Evolutionary conservation across 2,888 invertebrate species (phyloP), one percentile per base, ranked within the genome.

Genomic region (Hirtodrosophila trivittata): DNA sequence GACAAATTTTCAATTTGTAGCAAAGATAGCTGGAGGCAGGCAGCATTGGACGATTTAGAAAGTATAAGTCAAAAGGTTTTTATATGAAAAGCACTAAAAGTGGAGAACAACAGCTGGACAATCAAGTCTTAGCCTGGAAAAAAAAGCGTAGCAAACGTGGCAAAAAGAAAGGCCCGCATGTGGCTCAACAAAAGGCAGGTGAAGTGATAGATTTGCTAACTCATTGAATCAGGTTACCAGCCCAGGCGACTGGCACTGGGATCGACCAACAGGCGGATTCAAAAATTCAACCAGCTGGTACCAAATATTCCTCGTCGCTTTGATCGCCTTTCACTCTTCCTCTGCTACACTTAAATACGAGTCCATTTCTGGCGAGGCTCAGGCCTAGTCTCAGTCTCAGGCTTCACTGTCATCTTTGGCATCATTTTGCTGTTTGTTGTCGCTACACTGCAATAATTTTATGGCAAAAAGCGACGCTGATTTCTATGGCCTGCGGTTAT

Each of bases 201-300:
- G 42, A 60, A 45, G 58, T 80, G 77, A 78, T 83, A 83, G 78
- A 78, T 77, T 80, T 63, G 54, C 75, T 38, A 68, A 51, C 83
- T 70, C 70, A 76, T 64, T 71, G 68, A 78, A 78, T 78, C 80
- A 83, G 78, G 83, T 83, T 83, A 80, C 64, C 73, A 59, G 70
- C 60, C 78, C 75, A 75, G 55, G 18, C 55, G 52, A 26, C 65
- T 37, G 47, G 37, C 51, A 13, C 8, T 10, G 33, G 0, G 45
- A 14, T 30, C 1, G 32, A 9, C 41, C 16, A 46, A 6, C 14
- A 18, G 51, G 52, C 55, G 54, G 47, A 55, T 43, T 47, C 43
- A 60, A 64, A n/a, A 70, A 64, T 45, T 56, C 50, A 66, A 56
- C 51, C 65, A 68, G 72, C 73, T 73, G 72, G 14, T 10, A 30